Conservation (phyloP, 2,797 vertebrate species). For the Chiroxiphia lanceolata region DNA sequence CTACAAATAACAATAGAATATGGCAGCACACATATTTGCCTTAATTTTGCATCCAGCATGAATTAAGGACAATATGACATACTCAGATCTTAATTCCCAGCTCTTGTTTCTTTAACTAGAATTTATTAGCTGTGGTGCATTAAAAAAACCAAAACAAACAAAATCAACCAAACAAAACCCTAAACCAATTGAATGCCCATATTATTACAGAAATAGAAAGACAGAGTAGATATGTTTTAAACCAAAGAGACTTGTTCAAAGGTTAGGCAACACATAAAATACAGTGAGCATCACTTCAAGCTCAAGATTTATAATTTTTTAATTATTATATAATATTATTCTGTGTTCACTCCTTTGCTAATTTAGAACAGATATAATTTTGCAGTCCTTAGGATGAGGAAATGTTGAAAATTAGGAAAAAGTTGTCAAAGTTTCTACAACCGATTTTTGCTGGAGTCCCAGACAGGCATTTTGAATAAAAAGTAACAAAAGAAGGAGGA, state of each 20-base stretch:
- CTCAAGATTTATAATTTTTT: not conserved
- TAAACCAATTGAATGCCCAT: not conserved
- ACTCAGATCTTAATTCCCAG: not conserved
- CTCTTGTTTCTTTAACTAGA: not conserved
- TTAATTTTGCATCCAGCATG: not conserved
- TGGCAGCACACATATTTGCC: not conserved
- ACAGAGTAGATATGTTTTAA: not conserved
- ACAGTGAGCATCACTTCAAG: not conserved
- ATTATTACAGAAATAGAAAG: not conserved
- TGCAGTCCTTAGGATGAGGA: not conserved
- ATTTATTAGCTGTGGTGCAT: not conserved
- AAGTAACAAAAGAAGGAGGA: not conserved
- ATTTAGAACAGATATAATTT: not conserved
- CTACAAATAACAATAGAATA: not conserved
- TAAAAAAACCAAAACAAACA: not conserved
- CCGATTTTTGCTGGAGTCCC: not conserved
- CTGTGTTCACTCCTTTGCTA: not conserved
- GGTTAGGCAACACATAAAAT: not conserved
- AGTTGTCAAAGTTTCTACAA: not conserved
- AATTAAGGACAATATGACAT: not conserved
- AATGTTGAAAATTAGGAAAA: not conserved
- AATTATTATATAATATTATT: not conserved
- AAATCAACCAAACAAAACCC: rapidly evolving
- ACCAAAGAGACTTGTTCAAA: not conserved
- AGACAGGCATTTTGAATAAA: not conserved